Evolutionary conservation across 2,888 invertebrate species (phyloP).

Genomic region (Aethes cnicana): DNA sequence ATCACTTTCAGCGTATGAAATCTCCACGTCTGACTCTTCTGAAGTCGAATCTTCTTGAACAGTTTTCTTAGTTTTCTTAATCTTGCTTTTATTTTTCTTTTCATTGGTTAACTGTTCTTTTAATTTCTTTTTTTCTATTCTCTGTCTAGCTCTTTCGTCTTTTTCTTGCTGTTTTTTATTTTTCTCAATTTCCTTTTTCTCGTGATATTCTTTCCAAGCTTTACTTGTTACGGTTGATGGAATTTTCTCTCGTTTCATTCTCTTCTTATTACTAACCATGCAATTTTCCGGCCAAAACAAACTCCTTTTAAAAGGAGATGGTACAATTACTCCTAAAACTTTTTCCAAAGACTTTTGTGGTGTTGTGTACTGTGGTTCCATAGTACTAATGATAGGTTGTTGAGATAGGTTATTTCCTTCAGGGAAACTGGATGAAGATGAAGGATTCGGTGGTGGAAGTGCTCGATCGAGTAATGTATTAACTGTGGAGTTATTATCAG

Average conservation of each 20-base stretch:
- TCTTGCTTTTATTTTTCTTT: slow-evolving; percentile 5
- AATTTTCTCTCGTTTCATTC: neutral
- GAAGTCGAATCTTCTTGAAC: slow-evolving; percentile 19
- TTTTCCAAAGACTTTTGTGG: neutral
- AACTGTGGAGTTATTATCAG: too few species aligned
- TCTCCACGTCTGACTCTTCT: slow-evolving; percentile 17
- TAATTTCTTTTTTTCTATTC: slow-evolving; percentile 8
- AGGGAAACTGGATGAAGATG: too few species aligned
- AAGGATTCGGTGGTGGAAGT: too few species aligned
- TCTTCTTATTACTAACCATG: neutral
- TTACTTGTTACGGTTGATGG: neutral
- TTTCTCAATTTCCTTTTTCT: too few species aligned
- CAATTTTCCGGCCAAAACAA: neutral
- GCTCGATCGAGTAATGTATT: too few species aligned
- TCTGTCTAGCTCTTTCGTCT: slow-evolving; percentile 25
- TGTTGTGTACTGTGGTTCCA: too few species aligned
- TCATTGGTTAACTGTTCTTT: slow-evolving; percentile 3
- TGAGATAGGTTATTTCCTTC: too few species aligned
- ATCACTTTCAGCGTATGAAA: slow-evolving; percentile 26
- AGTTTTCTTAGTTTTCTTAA: slow-evolving; percentile 12
- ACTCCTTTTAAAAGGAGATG: neutral
- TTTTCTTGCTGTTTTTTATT: slow-evolving; percentile 22
- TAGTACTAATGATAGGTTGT: too few species aligned
- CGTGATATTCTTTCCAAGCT: slow-evolving; percentile 22
- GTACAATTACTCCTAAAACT: neutral